Evolutionary conservation across 2,113 vertebrate species (phyloP), one percentile per base, ranked within the genome.

Genomic region (Amazona guildingii): DNA sequence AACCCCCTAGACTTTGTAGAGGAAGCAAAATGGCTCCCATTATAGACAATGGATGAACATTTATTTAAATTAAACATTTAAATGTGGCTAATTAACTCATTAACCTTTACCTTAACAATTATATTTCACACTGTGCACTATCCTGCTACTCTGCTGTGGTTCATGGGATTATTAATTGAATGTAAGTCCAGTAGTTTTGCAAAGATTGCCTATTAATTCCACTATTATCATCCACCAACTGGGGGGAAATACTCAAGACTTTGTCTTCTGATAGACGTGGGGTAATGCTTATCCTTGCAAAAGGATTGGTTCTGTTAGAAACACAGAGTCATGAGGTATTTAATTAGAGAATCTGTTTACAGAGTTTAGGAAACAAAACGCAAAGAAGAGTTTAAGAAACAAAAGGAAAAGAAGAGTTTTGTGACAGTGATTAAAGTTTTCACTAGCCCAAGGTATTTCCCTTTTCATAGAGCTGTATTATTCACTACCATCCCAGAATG

Each of bases 31-130:
- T 95, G 94, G 54, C 57, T 85, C 9, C 67, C 81, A 78, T 96
- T 85, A 64, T 62, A 94, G 91, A 85, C 83, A 96, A 89, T 70
- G 64, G 39, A 68, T 86, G 93, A 88, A 73, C 67, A 90, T 97
- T 97, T 97, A 90, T 96, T 96, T 95, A 94, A 97, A 98, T 97
- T 97, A 97, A 98, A 97, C 90, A 95, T 97, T 96, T 97, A 97
- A 97, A 96, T 94, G 76, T 94, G 44, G 55, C 66, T 98, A 97
- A 98, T 98, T 98, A 97, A 97, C 63, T 96, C 89, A 97, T 98
- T 98, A 98, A 97, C 97, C 96, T 98, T 98, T 97, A 69, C 72
- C 93, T 96, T 97, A 97, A 95, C 94, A 97, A 96, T 97, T 97
- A 84, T 87, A 87, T 96, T 96, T 97, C 97, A 97, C 90, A 96